Percentiles rank a stretch among this genome's conserved stretches.
These are phyloP conservation scores for Hippocampus kuda DNA, from an alignment of 2,797 vertebrate genomes.

Conservation along the genomic window DNA sequence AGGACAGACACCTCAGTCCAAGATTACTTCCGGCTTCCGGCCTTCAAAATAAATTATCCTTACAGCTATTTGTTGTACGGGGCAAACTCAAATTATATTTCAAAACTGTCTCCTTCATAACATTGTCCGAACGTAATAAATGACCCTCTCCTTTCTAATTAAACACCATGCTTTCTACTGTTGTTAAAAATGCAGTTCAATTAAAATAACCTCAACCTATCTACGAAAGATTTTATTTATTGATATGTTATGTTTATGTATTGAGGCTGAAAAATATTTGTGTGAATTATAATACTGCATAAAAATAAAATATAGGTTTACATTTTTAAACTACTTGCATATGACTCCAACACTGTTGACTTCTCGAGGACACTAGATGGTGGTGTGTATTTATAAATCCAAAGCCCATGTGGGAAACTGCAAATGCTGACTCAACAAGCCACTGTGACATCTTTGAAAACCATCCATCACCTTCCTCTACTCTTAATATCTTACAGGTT, in stretches of 20 bases:
- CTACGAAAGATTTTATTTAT: no score
- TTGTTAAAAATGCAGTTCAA: no score
- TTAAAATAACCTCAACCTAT: no score
- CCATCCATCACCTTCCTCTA: background rate
- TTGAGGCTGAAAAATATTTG: background rate
- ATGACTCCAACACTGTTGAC: background rate
- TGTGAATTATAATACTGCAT: background rate
- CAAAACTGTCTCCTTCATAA: background rate
- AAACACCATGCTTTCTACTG: background rate
- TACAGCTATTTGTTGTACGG: background rate
- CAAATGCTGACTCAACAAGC: slow-evolving; percentile 7
- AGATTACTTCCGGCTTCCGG: background rate
- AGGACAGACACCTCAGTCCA: slow-evolving; percentile 13
- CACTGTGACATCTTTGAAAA: background rate
- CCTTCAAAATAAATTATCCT: background rate
- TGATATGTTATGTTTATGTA: no score
- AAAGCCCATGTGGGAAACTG: background rate
- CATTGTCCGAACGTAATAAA: background rate
- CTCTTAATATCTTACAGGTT: slow-evolving; percentile 61
- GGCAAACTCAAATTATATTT: background rate
- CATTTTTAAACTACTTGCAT: background rate
- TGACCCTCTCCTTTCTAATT: background rate
- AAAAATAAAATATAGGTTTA: background rate
- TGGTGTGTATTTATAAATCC: slow-evolving; percentile 15
- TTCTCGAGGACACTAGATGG: slow-evolving; percentile 44